These are phyloP conservation scores for Aphelocoma coerulescens DNA, from an alignment of 2,113 vertebrate species.

Conservation along the genomic window DNA sequence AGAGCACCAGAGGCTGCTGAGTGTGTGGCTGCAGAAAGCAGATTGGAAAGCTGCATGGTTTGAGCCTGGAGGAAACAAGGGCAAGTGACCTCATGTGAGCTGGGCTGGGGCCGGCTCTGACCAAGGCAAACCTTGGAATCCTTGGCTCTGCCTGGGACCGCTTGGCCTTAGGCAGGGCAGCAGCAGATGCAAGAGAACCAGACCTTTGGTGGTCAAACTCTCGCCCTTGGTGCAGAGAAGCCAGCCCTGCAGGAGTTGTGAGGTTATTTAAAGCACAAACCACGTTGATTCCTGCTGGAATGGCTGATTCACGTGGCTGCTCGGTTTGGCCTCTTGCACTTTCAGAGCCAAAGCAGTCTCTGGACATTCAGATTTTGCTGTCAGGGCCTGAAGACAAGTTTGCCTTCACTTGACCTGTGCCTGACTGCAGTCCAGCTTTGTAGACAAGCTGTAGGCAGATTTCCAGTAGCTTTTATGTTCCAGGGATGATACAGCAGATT, in stretches of 20 bases:
- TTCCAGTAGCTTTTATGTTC: background rate
- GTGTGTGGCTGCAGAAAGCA: background rate
- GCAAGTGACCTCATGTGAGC: background rate
- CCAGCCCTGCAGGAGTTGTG: background rate
- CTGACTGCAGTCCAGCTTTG: background rate
- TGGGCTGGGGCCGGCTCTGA: background rate
- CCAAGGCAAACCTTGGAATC: background rate
- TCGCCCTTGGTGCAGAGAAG: background rate
- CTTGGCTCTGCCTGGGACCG: background rate
- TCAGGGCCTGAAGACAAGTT: background rate
- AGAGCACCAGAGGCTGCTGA: background rate
- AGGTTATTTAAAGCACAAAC: background rate
- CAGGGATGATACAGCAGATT: background rate
- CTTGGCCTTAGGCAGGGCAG: background rate
- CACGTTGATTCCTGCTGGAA: background rate
- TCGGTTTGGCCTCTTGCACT: background rate
- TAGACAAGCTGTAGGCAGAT: background rate
- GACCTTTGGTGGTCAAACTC: background rate
- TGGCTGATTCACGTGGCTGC: background rate
- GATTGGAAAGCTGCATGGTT: background rate
- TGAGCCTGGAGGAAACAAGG: background rate
- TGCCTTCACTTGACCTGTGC: background rate
- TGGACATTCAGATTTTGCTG: background rate
- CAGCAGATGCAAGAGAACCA: too few species aligned
- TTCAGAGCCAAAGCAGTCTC: background rate